phyloP scores from a whole-genome alignment of 2,888 invertebrate genomes.

The Nomada fabriciana region DNA sequence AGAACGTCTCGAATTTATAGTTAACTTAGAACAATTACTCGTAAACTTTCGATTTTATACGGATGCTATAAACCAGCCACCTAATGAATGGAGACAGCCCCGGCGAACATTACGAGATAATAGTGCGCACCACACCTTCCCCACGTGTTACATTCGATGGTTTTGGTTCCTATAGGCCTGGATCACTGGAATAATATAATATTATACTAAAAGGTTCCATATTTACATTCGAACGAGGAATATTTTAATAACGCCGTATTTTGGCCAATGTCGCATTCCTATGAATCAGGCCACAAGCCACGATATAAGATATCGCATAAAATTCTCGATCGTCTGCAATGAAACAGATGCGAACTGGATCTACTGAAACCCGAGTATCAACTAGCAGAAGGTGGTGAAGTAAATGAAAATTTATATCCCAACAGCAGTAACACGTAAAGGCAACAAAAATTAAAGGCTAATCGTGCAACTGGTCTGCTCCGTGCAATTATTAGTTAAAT shows the following conservation, averaged over 20 bases:
- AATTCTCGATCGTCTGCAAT: no score
- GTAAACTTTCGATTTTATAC: slow-evolving; percentile 42
- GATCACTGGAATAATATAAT: no score
- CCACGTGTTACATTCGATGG: slow-evolving; percentile 9
- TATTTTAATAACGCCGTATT: no score
- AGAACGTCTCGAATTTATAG: neutral
- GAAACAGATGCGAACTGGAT: no score
- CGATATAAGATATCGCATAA: no score
- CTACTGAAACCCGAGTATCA: no score
- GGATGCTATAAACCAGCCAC: slow-evolving; percentile 39
- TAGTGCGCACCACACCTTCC: slow-evolving; percentile 53
- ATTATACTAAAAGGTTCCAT: no score
- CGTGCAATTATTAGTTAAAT: neutral
- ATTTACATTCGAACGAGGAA: no score
- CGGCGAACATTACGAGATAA: slow-evolving; percentile 36
- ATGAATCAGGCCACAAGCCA: no score
- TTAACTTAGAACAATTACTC: slow-evolving; percentile 39
- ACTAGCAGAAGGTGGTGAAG: neutral
- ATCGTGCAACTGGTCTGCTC: neutral
- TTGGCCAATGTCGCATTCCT: no score
- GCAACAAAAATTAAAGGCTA: neutral
- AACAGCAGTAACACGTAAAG: neutral
- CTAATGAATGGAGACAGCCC: slow-evolving; percentile 46
- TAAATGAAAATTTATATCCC: slow-evolving; percentile 16
- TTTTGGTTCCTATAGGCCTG: neutral